Evolutionary conservation across 2,797 vertebrate species (phyloP).

Genomic region (Silurus lanzhouensis): DNA sequence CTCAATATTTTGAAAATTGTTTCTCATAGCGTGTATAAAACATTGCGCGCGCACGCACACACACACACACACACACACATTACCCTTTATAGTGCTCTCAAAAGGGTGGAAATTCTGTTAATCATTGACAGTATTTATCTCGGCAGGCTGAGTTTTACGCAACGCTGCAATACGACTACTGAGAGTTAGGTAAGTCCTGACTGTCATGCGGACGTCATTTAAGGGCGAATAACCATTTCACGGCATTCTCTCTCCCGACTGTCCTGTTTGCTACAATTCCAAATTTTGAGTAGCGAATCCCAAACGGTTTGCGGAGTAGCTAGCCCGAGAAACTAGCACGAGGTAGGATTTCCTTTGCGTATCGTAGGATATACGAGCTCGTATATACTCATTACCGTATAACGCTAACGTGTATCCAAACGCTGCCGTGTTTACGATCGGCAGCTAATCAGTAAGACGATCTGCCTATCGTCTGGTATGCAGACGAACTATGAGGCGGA

Average conservation of each 20-base stretch:
- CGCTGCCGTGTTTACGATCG: neutral
- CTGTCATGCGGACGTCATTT: neutral
- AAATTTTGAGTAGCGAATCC: too few relatives aligned
- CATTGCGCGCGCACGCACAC: too few relatives aligned
- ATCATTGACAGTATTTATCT: conserved; percentile 7
- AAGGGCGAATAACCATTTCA: neutral
- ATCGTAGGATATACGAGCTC: too few relatives aligned
- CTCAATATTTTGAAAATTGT: too few relatives aligned
- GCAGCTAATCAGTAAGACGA: neutral
- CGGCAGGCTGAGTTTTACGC: conserved; percentile 1
- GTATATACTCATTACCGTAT: too few relatives aligned
- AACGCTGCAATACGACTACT: neutral
- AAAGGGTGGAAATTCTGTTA: conserved; percentile 1
- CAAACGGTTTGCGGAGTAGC: neutral
- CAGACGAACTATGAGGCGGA: too few relatives aligned
- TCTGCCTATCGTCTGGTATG: too few relatives aligned
- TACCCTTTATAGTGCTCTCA: neutral
- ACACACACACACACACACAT: neutral
- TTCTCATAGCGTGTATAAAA: too few relatives aligned
- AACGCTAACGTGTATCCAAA: neutral
- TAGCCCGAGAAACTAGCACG: neutral
- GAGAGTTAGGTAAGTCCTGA: neutral
- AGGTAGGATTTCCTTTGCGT: neutral
- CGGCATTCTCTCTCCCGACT: neutral
- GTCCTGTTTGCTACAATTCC: neutral